Percentiles rank a stretch among this genome's conserved stretches.
Conservation (phyloP, 2,888 invertebrate species). For the Mesorhabditis spiculigera region DNA sequence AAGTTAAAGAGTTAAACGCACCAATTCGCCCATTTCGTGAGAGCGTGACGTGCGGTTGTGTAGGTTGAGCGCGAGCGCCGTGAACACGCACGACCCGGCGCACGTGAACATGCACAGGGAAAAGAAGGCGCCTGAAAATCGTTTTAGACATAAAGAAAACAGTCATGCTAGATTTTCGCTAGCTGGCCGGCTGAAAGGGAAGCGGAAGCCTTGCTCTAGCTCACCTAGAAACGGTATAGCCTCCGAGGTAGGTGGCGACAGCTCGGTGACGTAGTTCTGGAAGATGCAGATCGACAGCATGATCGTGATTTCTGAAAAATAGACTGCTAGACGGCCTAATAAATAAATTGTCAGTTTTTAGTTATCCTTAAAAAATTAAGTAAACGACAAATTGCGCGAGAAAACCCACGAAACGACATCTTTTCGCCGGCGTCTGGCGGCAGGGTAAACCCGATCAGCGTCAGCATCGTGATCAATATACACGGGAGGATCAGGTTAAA, state of each 20-base stretch:
- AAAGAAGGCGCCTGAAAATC: slow-evolving; percentile 34
- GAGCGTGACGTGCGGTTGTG: slow-evolving; percentile 35
- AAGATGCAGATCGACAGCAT: slow-evolving; percentile 51
- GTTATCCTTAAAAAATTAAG: background rate
- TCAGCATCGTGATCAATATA: slow-evolving; percentile 65
- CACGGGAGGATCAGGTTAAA: slow-evolving; percentile 94
- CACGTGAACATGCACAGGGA: slow-evolving; percentile 44
- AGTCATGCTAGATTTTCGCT: background rate
- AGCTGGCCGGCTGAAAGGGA: background rate
- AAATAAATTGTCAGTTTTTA: too few relatives aligned
- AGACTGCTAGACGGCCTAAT: background rate
- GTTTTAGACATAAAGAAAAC: background rate
- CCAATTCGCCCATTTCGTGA: slow-evolving; percentile 37
- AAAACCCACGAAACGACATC: slow-evolving; percentile 42
- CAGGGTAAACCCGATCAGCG: slow-evolving; percentile 43
- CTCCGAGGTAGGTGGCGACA: slow-evolving; percentile 47
- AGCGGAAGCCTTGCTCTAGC: background rate
- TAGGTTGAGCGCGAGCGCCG: slow-evolving; percentile 40
- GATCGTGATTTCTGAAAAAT: slow-evolving; percentile 39
- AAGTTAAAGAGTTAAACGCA: slow-evolving; percentile 12
- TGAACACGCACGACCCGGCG: slow-evolving; percentile 40
- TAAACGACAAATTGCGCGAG: background rate
- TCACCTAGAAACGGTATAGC: slow-evolving; percentile 41
- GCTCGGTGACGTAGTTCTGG: slow-evolving; percentile 47
- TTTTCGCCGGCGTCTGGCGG: slow-evolving; percentile 50